A percentile compares a stretch with the other conserved stretches of the same genome.
phyloP scores from a whole-genome alignment of 2,797 vertebrate genomes.

The Carduelis carduelis region DNA sequence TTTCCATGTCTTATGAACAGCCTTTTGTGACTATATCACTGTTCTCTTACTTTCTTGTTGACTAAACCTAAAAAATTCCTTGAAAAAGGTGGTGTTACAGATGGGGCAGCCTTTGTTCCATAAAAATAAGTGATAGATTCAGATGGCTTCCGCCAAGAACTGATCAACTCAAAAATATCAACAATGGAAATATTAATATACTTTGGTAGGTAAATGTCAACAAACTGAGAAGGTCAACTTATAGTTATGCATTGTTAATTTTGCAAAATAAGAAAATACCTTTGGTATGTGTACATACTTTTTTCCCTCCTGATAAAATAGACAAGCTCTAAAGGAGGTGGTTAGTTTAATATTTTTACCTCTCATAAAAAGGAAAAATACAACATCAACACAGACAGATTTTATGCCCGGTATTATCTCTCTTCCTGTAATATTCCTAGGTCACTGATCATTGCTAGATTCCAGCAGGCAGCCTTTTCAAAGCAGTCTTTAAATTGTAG shows the following conservation, averaged over 20 bases:
- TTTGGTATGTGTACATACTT: not conserved
- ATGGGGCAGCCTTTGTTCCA: not conserved
- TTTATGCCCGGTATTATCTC: not conserved
- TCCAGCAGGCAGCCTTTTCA: not conserved
- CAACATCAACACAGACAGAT: not conserved
- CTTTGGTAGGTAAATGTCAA: not conserved
- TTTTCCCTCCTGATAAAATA: not conserved
- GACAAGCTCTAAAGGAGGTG: not conserved
- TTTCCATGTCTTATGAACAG: not conserved
- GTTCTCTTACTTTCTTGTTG: too few species aligned
- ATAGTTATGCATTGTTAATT: not conserved
- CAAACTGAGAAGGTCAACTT: not conserved
- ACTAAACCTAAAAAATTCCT: not conserved
- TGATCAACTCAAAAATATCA: not conserved
- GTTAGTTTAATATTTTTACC: not conserved
- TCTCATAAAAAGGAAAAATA: not conserved
- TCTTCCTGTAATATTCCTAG: not conserved
- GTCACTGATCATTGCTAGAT: not conserved
- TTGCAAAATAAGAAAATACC: not conserved
- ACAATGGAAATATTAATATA: not conserved
- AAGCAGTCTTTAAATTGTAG: not conserved
- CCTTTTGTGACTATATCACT: not conserved
- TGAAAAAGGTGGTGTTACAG: not conserved
- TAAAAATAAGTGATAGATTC: not conserved
- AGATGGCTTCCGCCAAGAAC: not conserved